phyloP scores from a whole-genome alignment of 92 coral and sea anemone species.

The Siderastrea radians region DNA sequence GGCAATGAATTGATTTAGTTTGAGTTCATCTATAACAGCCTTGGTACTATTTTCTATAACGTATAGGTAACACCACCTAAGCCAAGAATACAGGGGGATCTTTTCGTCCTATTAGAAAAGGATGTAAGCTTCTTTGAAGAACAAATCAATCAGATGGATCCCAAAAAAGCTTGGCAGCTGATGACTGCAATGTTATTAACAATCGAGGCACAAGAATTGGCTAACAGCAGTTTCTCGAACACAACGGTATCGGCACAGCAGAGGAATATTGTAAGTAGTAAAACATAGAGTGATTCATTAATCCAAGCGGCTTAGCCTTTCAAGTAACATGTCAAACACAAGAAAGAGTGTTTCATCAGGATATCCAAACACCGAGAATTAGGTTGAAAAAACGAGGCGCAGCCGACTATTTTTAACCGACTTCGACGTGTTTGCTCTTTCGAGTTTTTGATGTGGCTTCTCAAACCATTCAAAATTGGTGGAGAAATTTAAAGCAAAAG shows the following conservation, averaged over 20 bases:
- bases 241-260: background rate
- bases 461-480: no score
- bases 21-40: no score
- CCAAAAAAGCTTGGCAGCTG: background rate
- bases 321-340: no score
- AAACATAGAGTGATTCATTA: background rate
- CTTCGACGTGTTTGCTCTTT: no score
- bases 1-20: no score
- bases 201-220: conserved; percentile 7
- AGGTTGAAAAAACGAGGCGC: no score
- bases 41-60: background rate
- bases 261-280: conserved; percentile 6
- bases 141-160: background rate
- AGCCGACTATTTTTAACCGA: no score
- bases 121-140: conserved; percentile 11
- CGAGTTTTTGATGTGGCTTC: no score
- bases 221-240: background rate
- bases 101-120: conserved; percentile 15
- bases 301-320: no score
- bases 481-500: no score
- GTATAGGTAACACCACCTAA: conserved; percentile 26
- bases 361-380: no score
- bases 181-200: conserved; percentile 39
- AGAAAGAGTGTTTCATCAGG: no score
- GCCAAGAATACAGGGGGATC: background rate